Evolutionary conservation across 2,797 vertebrate genomes (phyloP), one percentile per base, ranked within the genome.

Genomic region (Sylvilagus floridanus): DNA sequence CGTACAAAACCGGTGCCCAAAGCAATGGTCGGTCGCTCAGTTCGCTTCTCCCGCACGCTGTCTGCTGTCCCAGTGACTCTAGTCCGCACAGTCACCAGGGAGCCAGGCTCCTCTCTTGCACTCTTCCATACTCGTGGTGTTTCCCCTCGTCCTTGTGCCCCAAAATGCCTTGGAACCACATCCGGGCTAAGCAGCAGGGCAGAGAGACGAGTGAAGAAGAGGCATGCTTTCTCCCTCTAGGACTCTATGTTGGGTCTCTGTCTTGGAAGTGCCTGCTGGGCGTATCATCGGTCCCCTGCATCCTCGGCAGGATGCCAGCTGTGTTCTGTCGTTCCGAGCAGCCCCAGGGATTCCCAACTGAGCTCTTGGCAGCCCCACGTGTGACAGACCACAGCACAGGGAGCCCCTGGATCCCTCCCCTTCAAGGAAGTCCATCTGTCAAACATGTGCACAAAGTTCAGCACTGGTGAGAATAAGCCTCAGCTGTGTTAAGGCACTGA

Each of bases 391-490:
- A 17, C 32, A 76, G 28, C n/a, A 30, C 22, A 13, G 22, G 73
- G 75, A 30, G 21, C 79, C 52, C 60, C 21, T 37, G 73, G 66
- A 21, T 68, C 42, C 84, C 66, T 54, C 21, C n/a, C 52, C 73
- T 63, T 42, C 28, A 75, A 37, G 42, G 72, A 91, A 75, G 52
- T 22, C 4, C 68, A 9, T 35, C 75, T 71, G 10, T 24, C 42
- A 47, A 81, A 89, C 3, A 35, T 17, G 26, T 77, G 54, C 17
- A 72, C 0, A 26, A 11, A 63, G 54, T 30, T 87, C 65, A 75
- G 37, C 30, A 35, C 22, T 5, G 63, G 4, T 85, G 68, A 88
- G 79, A 85, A 68, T 21, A 89, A 96, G 92, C 52, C 68, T 85
- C 62, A 17, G 57, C 63, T 22, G 4, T 37, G 11, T 85, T 9